Evolutionary conservation across 2,888 invertebrate genomes (phyloP).

Genomic region (Cephonodes hylas): DNA sequence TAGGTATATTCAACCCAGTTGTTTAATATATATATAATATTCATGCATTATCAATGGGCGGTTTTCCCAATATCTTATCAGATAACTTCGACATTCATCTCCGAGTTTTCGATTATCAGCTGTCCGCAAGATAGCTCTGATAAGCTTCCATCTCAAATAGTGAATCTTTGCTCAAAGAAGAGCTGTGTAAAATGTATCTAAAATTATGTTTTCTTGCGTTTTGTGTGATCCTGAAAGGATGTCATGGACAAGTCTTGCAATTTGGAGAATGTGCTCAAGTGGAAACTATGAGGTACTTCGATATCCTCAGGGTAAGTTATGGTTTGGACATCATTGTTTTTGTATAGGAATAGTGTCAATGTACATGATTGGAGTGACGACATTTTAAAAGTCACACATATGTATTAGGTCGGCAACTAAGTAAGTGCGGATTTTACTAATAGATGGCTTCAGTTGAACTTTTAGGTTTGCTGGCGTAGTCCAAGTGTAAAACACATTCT

Average conservation of each 20-base stretch:
- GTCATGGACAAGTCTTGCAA: slow-evolving; percentile 54
- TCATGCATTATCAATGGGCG: no score
- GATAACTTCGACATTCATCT: neutral
- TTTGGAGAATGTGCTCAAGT: slow-evolving; percentile 59
- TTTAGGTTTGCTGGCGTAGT: no score
- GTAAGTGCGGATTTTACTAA: no score
- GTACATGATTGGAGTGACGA: no score
- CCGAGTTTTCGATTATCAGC: neutral
- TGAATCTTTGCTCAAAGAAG: neutral
- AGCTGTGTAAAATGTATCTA: neutral
- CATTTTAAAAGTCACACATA: no score
- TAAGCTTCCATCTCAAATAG: neutral
- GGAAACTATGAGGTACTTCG: slow-evolving; percentile 59
- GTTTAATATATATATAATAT: no score
- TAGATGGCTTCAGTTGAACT: no score
- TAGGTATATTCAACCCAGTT: no score
- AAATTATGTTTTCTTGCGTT: neutral
- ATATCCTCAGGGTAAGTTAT: slow-evolving; percentile 57
- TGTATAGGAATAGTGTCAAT: no score
- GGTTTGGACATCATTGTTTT: no score
- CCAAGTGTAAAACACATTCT: no score
- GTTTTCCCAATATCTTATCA: neutral
- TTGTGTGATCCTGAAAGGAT: neutral
- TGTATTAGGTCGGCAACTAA: no score
- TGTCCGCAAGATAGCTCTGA: neutral